These are phyloP conservation scores for Aspidiotus rigidus DNA, from an alignment of 2,888 invertebrate genomes.

Conservation along the genomic window DNA sequence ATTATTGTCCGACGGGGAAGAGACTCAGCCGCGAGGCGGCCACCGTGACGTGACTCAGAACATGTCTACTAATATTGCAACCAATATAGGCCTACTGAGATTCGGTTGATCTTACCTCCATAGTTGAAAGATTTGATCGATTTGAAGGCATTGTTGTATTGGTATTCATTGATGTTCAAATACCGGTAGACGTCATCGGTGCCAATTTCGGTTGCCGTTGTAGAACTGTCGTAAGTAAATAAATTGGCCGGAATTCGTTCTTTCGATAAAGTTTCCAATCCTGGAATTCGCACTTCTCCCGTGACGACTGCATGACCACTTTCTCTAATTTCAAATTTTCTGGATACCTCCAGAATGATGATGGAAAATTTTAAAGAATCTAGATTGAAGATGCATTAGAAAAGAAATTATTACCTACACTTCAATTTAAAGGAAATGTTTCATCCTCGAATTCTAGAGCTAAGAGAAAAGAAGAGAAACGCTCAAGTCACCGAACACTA, in stretches of 20 bases:
- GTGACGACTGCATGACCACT: constrained; percentile 71
- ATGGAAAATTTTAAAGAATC: constrained; percentile 64
- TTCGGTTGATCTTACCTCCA: constrained; percentile 1
- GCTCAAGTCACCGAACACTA: not conserved
- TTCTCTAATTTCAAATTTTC: constrained; percentile 84
- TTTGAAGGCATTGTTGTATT: constrained; percentile 65
- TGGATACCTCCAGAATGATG: constrained; percentile 69
- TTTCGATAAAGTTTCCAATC: constrained; percentile 42
- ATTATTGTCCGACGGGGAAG: too few relatives aligned
- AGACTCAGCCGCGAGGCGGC: too few relatives aligned
- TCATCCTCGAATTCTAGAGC: not conserved
- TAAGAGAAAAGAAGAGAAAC: not conserved
- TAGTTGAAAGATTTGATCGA: constrained; percentile 4
- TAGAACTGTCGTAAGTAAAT: constrained; percentile 38
- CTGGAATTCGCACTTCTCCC: constrained; percentile 60
- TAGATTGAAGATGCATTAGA: constrained; percentile 33
- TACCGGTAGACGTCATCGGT: constrained; percentile 75
- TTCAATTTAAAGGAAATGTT: too few relatives aligned
- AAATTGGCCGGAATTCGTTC: constrained; percentile 53
- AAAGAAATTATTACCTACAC: too few relatives aligned
- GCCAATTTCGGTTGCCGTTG: constrained; percentile 47
- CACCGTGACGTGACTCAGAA: not conserved
- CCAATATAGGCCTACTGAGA: not conserved
- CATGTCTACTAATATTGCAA: not conserved
- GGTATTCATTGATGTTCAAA: constrained; percentile 73